Percentiles rank a stretch among this genome's conserved stretches.
Evolutionary conservation across 2,888 invertebrate species (phyloP).

Genomic region (Scaptomyza caliginosa): DNA sequence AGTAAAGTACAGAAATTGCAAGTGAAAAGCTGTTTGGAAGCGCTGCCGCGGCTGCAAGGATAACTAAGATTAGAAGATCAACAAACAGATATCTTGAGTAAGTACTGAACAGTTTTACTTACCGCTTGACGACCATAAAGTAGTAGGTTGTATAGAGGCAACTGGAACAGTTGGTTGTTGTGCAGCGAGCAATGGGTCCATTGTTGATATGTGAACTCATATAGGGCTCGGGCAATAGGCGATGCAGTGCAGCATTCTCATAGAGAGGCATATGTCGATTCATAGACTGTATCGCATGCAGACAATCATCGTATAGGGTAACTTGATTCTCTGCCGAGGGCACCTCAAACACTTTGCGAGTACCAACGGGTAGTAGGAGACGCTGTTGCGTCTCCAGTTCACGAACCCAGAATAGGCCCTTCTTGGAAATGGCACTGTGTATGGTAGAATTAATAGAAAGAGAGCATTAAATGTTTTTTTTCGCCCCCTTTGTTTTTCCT

Average conservation of each 20-base stretch:
- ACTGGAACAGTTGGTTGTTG: slow-evolving; percentile 76
- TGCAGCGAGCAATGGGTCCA: slow-evolving; percentile 82
- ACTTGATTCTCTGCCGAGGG: slow-evolving; percentile 79
- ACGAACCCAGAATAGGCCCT: slow-evolving; percentile 79
- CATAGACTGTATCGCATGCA: slow-evolving; percentile 76
- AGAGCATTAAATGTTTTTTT: not conserved
- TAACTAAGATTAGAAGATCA: not conserved
- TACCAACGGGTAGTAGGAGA: slow-evolving; percentile 81
- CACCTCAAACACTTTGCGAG: slow-evolving; percentile 74
- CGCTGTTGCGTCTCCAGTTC: slow-evolving; percentile 80
- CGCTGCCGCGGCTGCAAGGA: slow-evolving; percentile 76
- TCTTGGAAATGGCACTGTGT: slow-evolving; percentile 48
- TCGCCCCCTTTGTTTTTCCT: too few relatives aligned
- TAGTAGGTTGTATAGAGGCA: slow-evolving; percentile 82
- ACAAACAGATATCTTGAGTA: not conserved
- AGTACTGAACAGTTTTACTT: slow-evolving; percentile 20
- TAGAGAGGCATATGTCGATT: slow-evolving; percentile 76
- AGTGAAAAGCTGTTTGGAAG: slow-evolving; percentile 82
- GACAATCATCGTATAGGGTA: slow-evolving; percentile 81
- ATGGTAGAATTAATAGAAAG: not conserved
- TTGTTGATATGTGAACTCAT: slow-evolving; percentile 81
- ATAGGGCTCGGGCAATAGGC: slow-evolving; percentile 76
- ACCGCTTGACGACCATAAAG: slow-evolving; percentile 83
- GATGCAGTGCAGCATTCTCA: slow-evolving; percentile 71
- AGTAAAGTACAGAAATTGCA: slow-evolving; percentile 82